phyloP scores from a whole-genome alignment of 2,888 invertebrate genomes.

The Meteorus colon region DNA sequence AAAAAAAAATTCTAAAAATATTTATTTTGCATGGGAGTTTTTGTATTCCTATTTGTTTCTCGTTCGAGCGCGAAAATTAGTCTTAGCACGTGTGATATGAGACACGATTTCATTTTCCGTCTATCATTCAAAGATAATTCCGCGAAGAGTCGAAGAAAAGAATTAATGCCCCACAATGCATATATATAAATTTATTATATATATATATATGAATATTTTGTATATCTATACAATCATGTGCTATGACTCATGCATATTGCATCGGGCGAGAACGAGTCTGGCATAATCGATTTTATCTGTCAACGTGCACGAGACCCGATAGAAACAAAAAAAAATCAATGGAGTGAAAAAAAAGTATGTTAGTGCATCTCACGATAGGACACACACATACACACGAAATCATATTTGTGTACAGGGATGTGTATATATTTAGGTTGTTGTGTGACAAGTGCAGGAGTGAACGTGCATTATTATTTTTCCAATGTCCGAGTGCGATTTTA shows the following conservation, averaged over 20 bases:
- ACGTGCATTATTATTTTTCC: neutral
- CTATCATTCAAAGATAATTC: constrained; percentile 46
- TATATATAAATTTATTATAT: constrained; percentile 11
- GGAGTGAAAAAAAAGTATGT: constrained; percentile 10
- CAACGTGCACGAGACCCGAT: constrained; percentile 39
- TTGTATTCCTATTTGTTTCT: neutral
- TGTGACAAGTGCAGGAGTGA: neutral
- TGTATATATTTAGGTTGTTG: neutral
- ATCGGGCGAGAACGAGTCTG: constrained; percentile 51
- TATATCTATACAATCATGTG: constrained; percentile 39
- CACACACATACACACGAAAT: neutral
- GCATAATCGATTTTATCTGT: constrained; percentile 57
- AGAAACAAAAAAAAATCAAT: constrained; percentile 25
- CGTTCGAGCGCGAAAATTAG: neutral
- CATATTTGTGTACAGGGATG: neutral
- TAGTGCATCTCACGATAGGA: neutral
- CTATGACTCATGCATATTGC: constrained; percentile 55
- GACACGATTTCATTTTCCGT: constrained; percentile 21
- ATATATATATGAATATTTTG: constrained; percentile 41
- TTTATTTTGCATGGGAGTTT: neutral
- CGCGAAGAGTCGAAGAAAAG: constrained; percentile 41
- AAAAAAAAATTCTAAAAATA: neutral
- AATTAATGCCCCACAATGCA: constrained; percentile 46
- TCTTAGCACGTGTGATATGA: neutral
- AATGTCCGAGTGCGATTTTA: too few species aligned